These are phyloP conservation scores for Acropora tenuis DNA, from an alignment of 64 coral and sea anemone species.

Conservation along the genomic window DNA sequence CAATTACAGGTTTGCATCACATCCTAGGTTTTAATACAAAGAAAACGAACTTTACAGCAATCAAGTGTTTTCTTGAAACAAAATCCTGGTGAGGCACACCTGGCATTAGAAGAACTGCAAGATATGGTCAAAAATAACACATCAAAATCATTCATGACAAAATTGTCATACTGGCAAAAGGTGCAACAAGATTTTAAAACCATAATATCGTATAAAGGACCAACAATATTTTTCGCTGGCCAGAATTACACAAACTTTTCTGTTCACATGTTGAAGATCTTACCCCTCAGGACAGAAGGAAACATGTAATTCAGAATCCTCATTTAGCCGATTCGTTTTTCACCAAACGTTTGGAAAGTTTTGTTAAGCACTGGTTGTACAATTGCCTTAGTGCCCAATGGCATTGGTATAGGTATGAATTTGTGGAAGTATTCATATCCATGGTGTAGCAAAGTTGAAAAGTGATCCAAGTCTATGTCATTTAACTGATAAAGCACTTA, in stretches of 20 bases:
- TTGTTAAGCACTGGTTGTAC: conserved; percentile 41
- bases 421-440: conserved; percentile 36
- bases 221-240: conserved; percentile 45
- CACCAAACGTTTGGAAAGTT: conserved; percentile 38
- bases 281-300: conserved; percentile 12
- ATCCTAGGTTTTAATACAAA: conserved; percentile 38
- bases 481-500: conserved; percentile 33
- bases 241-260: conserved; percentile 23
- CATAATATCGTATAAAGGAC: background rate
- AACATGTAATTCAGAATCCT: conserved; percentile 37
- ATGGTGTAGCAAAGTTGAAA: conserved; percentile 45
- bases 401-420: conserved; percentile 25
- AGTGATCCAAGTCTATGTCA: conserved; percentile 46
- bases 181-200: conserved; percentile 25
- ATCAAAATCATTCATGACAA: background rate
- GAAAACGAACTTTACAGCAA: conserved; percentile 33
- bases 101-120: conserved; percentile 9
- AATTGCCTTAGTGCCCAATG: conserved; percentile 23
- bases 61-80: conserved; percentile 34
- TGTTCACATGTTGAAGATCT: background rate
- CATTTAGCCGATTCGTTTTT: conserved; percentile 46
- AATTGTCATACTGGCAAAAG: conserved; percentile 36
- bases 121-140: conserved; percentile 31
- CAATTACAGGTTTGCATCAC: conserved; percentile 25
- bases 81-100: conserved; percentile 46